Base-by-base conservation (phyloP, 2,888 invertebrate species). In the Archips crataeganus region DNA sequence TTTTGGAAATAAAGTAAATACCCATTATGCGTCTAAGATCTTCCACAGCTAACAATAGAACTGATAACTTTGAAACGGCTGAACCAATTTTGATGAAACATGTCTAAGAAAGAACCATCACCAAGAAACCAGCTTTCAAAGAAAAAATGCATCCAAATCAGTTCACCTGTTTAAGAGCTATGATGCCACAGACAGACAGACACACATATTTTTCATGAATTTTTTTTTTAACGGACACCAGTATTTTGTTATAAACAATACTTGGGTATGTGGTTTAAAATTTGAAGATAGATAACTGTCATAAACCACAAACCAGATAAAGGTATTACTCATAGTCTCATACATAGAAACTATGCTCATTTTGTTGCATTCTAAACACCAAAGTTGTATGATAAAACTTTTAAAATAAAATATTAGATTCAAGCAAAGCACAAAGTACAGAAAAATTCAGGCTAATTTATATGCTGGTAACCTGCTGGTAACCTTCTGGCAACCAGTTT, bases 351-450 rank as follows among this genome's bases (percentile, higher is more conserved):
- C 13, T 47, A 47, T 36, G 51, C 11, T 3, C 10, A 39, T 10
- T n/a, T 32, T 10, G 36, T 32, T 10, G 36, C 60, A 1, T 34
- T n/a, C 8, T n/a, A 8, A 36, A n/a, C 13, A 34, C 36, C 9
- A n/a, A 60, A 39, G n/a, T 36, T 60, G 60, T 60, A 10, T n/a
- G 32, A 11, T 57, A 11, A 32, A 23, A 32, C 32, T 23, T 3
- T 51, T 51, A 10, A 8, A 54, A 23, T 2, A 8, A 4, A 42
- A 47, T 63, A 23, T 45, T 10, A 47, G 51, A 3, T 15, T 65
- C n/a, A 47, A 63, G 11, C 36, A 42, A 3, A 23, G 66, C 68
- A 45, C 68, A 73, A 69, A 68, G 68, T 73, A 64, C 63, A 42
- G 8, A 9, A 39, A 11, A 15, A 36, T 65, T 65, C 10, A 51